Base-by-base conservation (phyloP, 1,140 invertebrate species). In the Atta cephalotes region DNA sequence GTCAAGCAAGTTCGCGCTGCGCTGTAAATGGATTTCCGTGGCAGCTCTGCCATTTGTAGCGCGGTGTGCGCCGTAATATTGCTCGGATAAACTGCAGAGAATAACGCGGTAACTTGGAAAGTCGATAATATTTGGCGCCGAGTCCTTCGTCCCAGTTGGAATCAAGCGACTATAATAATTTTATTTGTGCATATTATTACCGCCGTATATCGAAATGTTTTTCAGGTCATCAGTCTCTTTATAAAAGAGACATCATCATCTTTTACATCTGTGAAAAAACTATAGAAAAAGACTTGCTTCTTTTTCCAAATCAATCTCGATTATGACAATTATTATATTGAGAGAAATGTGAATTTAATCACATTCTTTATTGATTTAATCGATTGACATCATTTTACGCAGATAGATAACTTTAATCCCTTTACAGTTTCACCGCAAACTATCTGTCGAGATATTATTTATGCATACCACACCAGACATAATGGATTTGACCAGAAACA, bases 401-500 rank as follows among this genome's bases (percentile, higher is more conserved):
- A 82, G 58, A 16, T 45, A 62, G 68, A 60, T 31, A 72, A 76
- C 25, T 84, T 82, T 74, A 74, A 10, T 18, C 53, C 7, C 80
- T 74, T 84, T 51, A 51, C 18, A 9, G 25, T 62, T 49, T 63
- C 45, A 74, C 80, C 80, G 3, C 80, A 84, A 76, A 74, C 70
- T 84, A 84, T 4, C 45, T 62, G 45, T 14, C 18, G 25, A 51
- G 25, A 76, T 82, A 74, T 84, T 84, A 84, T 84, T 84, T 76
- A 82, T 49, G 80, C 80, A 25, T 16, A 60, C 66, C 35, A 49
- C 35, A 58, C 35, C 31, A 72, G 14, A 28, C 68, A 82, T 82
- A 74, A 82, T 82, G 80, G 80, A 82, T 82, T 82, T 82, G 56
- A 82, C 80, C 68, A 84, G 56, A 84, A 76, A 84, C 56, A 16